Evolutionary conservation across 1,140 invertebrate species (phyloP).

Genomic region (Matsumurasca onukii): DNA sequence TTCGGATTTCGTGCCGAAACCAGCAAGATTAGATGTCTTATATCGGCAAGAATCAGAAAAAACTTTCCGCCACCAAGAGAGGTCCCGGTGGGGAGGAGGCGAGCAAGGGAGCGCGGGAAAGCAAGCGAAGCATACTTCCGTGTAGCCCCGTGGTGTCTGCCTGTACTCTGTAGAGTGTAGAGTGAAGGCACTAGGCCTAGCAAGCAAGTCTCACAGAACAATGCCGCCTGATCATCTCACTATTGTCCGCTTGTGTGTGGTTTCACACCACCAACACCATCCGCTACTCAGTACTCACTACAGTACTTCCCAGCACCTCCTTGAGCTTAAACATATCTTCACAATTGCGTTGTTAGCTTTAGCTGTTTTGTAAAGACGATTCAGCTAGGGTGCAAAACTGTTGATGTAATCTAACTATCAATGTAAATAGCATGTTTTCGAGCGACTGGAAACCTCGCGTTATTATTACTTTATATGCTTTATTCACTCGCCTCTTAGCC

Average conservation of each 20-base stretch:
- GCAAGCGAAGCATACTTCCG: background rate
- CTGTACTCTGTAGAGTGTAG: background rate
- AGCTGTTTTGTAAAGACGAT: background rate
- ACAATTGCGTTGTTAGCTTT: background rate
- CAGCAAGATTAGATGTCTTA: background rate
- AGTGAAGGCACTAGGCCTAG: background rate
- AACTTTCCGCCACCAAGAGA: background rate
- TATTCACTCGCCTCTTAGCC: too few relatives aligned
- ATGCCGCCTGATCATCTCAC: conserved; percentile 9
- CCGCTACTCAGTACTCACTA: background rate
- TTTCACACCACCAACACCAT: background rate
- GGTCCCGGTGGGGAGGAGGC: background rate
- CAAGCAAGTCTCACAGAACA: conserved; percentile 11
- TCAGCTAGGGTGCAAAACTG: background rate
- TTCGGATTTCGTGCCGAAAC: background rate
- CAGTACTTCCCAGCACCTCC: background rate
- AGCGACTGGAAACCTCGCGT: too few relatives aligned
- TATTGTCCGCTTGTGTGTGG: background rate
- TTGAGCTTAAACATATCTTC: background rate
- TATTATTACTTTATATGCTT: too few relatives aligned
- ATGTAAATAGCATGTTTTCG: too few relatives aligned
- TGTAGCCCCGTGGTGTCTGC: conserved; percentile 1
- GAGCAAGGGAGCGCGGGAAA: background rate
- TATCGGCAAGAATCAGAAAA: background rate
- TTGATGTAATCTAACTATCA: background rate